Evolutionary conservation across 92 coral and sea anemone genomes (phyloP), one percentile per base, ranked within the genome.

Genomic region (Hydrozoanthus gracilis): DNA sequence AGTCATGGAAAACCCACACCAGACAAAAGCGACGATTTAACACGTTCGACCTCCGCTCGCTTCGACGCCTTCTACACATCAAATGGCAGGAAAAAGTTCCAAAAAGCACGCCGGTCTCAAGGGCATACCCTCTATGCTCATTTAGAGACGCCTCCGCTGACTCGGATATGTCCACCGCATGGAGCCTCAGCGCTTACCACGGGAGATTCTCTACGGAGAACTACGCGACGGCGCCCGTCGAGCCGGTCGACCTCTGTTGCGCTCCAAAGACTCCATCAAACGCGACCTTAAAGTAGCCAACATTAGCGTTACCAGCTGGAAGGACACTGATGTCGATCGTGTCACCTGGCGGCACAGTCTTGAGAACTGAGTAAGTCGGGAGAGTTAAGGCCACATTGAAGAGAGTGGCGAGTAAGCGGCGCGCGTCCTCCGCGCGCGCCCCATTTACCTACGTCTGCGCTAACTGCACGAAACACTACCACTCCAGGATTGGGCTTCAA

Each of bases 1-100:
- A 84, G 70, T 84, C 80, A n/a, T 86, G 88, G 82, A 79, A 3
- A n/a, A 61, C 83, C 39, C 14, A 54, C 13, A 12, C 35, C 35
- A 27, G 35, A 27, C 35, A 27, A 27, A 4, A 55, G 14, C 61
- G 61, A 55, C 61, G 14, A 2, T 13, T 3, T 55, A 55, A 55
- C 61, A 4, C 8, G 61, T 55, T 55, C 14, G 3, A 55, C 61
- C 61, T 55, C 61, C 61, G 3, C 4, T 55, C 61, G 61, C 4
- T 55, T 55, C 4, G 61, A 55, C 61, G 10, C 61, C 35, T 27
- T 27, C 35, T 27, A 27, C 35, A 27, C 35, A 27, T 27, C 35
- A 27, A 27, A 27, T 27, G 35, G 35, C 35, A 27, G 35, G 35
- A 27, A 0, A 27, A 27, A 27, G 35, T 27, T 27, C 35, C 35